phyloP scores from a whole-genome alignment of 2,888 invertebrate species.

The Callosobruchus maculatus region DNA sequence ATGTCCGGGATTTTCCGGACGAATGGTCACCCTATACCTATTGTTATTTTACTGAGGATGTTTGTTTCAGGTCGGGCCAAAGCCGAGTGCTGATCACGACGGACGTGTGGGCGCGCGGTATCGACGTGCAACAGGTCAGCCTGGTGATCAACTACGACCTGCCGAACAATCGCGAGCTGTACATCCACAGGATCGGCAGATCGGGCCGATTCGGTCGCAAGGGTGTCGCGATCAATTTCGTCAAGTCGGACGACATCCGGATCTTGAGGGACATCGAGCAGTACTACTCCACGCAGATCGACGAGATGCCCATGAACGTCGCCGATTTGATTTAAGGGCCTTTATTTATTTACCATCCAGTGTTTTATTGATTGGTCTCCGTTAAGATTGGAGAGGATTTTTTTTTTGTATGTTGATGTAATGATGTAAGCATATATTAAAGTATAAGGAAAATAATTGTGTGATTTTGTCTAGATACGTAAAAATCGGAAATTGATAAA shows the following conservation, averaged over 20 bases:
- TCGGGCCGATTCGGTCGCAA: constrained; percentile 98
- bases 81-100: constrained; percentile 95
- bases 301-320: constrained; percentile 99
- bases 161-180: constrained; percentile 98
- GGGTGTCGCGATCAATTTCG: constrained; percentile 99
- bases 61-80: constrained; percentile 69
- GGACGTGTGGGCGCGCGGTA: constrained; percentile 98
- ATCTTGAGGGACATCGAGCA: constrained; percentile 99
- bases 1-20: too few species aligned
- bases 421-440: background rate
- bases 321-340: constrained; percentile 78
- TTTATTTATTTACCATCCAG: background rate
- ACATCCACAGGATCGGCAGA: constrained; percentile 98
- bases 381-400: background rate
- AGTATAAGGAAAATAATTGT: background rate
- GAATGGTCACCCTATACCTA: too few species aligned
- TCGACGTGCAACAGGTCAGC: constrained; percentile 99
- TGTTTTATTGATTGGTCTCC: background rate
- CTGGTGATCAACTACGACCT: constrained; percentile 98
- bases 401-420: background rate
- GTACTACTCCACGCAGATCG: constrained; percentile 99
- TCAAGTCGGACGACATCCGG: constrained; percentile 98
- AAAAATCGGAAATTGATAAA: too few species aligned
- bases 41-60: too few species aligned
- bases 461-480: too few species aligned